Evolutionary conservation across 2,888 invertebrate species (phyloP).

Genomic region (Gari tellinella): DNA sequence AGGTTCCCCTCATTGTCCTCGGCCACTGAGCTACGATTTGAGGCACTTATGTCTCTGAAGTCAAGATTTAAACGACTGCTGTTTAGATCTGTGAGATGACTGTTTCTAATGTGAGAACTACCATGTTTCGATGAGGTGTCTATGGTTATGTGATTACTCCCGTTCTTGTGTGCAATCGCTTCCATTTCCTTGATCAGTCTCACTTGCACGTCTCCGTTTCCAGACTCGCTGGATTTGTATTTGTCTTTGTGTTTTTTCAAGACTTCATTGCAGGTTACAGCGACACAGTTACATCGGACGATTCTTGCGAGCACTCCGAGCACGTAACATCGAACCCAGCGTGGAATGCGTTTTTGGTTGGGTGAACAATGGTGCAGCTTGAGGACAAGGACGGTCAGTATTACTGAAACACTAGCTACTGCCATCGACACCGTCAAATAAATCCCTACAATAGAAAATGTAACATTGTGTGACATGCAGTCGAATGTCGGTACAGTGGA

Average conservation of each 20-base stretch:
- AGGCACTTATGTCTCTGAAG: conserved; percentile 54
- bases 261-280: conserved; percentile 20
- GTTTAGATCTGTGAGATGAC: conserved; percentile 39
- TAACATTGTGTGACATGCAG: not conserved
- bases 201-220: conserved; percentile 35
- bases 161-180: conserved; percentile 23
- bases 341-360: conserved; percentile 85
- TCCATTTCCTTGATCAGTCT: conserved; percentile 40
- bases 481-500: too few species aligned
- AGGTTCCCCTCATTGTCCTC: conserved; percentile 37
- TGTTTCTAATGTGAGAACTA: conserved; percentile 1
- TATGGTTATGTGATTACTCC: conserved; percentile 10
- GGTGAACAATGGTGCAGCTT: conserved; percentile 87
- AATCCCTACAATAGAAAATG: conserved; percentile 84
- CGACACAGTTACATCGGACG: conserved; percentile 65
- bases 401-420: conserved; percentile 86
- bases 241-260: conserved; percentile 4
- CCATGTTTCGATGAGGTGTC: conserved; percentile 16
- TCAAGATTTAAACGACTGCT: conserved; percentile 56
- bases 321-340: conserved; percentile 84
- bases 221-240: conserved; percentile 18
- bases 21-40: conserved; percentile 57
- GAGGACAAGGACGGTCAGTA: conserved; percentile 86
- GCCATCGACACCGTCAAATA: conserved; percentile 87
- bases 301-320: conserved; percentile 66